Conservation (phyloP, 2,797 vertebrate species). For the Erpetoichthys calabaricus region DNA sequence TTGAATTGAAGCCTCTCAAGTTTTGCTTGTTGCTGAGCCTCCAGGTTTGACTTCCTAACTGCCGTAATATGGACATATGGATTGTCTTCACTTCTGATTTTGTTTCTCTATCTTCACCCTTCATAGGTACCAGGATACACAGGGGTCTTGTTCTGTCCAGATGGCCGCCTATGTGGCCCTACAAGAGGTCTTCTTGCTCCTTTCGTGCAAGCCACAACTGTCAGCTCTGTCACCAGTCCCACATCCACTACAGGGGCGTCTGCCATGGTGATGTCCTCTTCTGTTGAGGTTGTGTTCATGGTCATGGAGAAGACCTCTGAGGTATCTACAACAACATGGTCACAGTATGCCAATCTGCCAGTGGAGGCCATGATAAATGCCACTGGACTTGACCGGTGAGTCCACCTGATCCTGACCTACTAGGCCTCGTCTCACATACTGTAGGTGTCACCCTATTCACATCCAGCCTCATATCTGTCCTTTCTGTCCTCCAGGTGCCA, state of each 20-base stretch:
- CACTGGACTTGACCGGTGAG: constrained; percentile 19
- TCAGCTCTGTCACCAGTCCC: too few relatives aligned
- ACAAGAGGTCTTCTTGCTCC: too few relatives aligned
- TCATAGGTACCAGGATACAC: constrained; percentile 47
- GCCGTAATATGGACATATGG: not conserved
- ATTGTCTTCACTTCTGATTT: not conserved
- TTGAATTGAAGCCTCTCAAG: too few relatives aligned
- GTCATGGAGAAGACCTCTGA: too few relatives aligned
- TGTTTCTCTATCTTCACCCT: constrained; percentile 1
- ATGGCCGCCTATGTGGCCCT: constrained; percentile 39
- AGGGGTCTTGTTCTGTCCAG: constrained; percentile 49
- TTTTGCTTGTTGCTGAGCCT: too few relatives aligned
- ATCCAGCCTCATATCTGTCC: not conserved
- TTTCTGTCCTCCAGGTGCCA: constrained; percentile 17
- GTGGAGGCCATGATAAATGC: constrained; percentile 18
- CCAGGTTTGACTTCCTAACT: not conserved
- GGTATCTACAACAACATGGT: constrained; percentile 9
- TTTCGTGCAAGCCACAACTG: too few relatives aligned
- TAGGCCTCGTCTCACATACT: too few relatives aligned
- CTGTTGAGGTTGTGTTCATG: too few relatives aligned
- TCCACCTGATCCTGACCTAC: too few relatives aligned
- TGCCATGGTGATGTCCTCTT: too few relatives aligned
- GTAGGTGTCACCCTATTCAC: not conserved
- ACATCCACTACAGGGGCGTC: too few relatives aligned
- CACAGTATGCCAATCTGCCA: constrained; percentile 13